Percentiles rank a stretch among this genome's conserved stretches.
These are phyloP conservation scores for Cydia pomonella DNA, from an alignment of 1,140 invertebrate species.

Conservation along the genomic window DNA sequence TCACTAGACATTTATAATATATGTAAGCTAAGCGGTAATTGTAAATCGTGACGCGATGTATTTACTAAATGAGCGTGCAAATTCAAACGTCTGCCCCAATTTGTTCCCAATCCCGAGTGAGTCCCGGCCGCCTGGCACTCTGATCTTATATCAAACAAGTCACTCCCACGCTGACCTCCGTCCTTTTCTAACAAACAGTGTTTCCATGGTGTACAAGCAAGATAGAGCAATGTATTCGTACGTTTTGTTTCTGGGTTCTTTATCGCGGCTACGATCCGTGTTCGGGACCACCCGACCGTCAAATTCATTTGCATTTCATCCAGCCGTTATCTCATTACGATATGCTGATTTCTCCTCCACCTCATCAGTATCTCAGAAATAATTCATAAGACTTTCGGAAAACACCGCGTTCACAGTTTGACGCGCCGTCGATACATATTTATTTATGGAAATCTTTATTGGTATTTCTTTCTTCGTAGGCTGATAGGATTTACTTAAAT, in stretches of 20 bases:
- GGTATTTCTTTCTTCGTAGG: constrained; percentile 26
- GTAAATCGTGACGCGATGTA: constrained; percentile 41
- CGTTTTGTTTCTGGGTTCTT: constrained; percentile 13
- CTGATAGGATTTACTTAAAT: constrained; percentile 22
- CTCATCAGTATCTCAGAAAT: constrained; percentile 44
- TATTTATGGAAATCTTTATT: constrained; percentile 45
- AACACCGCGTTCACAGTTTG: constrained; percentile 40
- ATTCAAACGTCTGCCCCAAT: constrained; percentile 50
- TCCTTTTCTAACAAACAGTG: constrained; percentile 15
- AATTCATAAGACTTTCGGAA: constrained; percentile 43
- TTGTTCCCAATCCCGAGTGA: constrained; percentile 48
- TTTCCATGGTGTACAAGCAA: not conserved
- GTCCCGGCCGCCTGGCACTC: constrained; percentile 13
- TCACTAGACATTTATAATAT: constrained; percentile 37
- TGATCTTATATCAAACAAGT: constrained; percentile 3
- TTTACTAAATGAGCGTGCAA: constrained; percentile 50
- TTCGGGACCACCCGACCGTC: constrained; percentile 52
- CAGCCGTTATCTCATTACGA: constrained; percentile 62
- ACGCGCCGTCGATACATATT: constrained; percentile 42
- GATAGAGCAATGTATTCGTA: not conserved
- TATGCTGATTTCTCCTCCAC: constrained; percentile 48
- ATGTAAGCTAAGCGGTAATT: constrained; percentile 40
- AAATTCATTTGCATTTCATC: constrained; percentile 68
- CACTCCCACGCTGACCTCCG: not conserved
- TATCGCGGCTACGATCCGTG: constrained; percentile 31